These are phyloP conservation scores for Meandrina meandrites DNA, from an alignment of 92 coral and sea anemone genomes.

Conservation along the genomic window DNA sequence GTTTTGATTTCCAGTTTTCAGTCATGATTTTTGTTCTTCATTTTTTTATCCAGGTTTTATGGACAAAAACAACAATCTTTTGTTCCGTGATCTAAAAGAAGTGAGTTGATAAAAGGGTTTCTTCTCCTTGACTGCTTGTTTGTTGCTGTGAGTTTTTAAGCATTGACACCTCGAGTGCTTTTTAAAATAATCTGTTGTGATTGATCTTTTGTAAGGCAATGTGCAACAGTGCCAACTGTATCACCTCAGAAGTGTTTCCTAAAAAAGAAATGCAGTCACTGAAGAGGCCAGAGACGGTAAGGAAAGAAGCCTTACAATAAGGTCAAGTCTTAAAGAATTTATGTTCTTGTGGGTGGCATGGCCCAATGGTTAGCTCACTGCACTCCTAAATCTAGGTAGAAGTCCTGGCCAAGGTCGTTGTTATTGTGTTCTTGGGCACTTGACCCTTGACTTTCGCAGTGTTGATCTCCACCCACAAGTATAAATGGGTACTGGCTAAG, in stretches of 20 bases:
- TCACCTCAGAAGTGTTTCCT: constrained; percentile 87
- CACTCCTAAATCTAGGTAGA: too few relatives aligned
- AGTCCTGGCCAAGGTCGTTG: too few relatives aligned
- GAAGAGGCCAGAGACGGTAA: constrained; percentile 94
- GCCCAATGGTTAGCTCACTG: too few relatives aligned
- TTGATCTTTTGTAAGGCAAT: constrained; percentile 71
- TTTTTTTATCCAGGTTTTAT: constrained; percentile 76
- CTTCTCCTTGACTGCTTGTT: too few relatives aligned
- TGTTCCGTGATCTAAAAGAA: constrained; percentile 95
- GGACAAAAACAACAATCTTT: constrained; percentile 97
- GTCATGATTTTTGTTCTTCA: neutral
- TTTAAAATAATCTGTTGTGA: neutral
- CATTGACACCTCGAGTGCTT: neutral
- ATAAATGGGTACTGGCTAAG: too few relatives aligned
- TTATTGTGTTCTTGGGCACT: too few relatives aligned
- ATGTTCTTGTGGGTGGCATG: neutral
- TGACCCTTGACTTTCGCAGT: too few relatives aligned
- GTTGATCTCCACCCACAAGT: too few relatives aligned
- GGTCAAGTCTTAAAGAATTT: neutral
- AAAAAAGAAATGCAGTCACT: constrained; percentile 76
- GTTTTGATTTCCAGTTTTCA: neutral
- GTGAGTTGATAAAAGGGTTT: constrained; percentile 41
- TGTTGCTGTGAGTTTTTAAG: neutral
- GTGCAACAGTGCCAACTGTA: constrained; percentile 89
- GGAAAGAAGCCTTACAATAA: constrained; percentile 4